phyloP scores from a whole-genome alignment of 2,888 invertebrate genomes.

The Apeira syringaria region DNA sequence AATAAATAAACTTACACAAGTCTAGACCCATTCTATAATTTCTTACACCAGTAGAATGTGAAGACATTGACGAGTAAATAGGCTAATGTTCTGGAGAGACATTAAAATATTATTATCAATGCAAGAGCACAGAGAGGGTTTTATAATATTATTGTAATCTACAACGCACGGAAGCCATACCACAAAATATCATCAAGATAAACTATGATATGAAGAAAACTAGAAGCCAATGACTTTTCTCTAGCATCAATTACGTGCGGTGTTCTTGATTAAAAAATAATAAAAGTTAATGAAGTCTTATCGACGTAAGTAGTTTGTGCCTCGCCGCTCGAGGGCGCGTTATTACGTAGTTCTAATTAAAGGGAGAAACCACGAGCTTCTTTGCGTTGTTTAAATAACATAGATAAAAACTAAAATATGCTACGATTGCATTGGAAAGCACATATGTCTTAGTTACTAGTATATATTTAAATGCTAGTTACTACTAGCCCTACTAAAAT shows the following conservation, averaged over 20 bases:
- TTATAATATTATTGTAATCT: no score
- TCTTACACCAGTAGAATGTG: no score
- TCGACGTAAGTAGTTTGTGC: slow-evolving; percentile 48
- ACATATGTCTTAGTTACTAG: no score
- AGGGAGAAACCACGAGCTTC: slow-evolving; percentile 49
- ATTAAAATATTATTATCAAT: no score
- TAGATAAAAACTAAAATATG: slow-evolving; percentile 17
- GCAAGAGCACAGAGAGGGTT: no score
- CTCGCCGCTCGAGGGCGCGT: slow-evolving; percentile 38
- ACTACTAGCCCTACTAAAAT: neutral
- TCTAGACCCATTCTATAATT: no score
- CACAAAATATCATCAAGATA: no score
- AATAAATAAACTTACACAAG: no score
- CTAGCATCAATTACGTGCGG: slow-evolving; percentile 35
- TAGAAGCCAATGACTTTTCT: slow-evolving; percentile 20
- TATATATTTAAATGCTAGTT: neutral
- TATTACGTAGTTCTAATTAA: slow-evolving; percentile 56
- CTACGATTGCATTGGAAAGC: slow-evolving; percentile 9
- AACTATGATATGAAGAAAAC: neutral
- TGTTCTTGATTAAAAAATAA: slow-evolving; percentile 49
- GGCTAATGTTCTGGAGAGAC: no score
- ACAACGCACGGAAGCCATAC: no score
- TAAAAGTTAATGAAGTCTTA: slow-evolving; percentile 48
- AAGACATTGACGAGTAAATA: no score
- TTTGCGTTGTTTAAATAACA: slow-evolving; percentile 39